These are phyloP conservation scores for Steinernema scapterisci DNA, from an alignment of 2,888 invertebrate species.

Conservation along the genomic window DNA sequence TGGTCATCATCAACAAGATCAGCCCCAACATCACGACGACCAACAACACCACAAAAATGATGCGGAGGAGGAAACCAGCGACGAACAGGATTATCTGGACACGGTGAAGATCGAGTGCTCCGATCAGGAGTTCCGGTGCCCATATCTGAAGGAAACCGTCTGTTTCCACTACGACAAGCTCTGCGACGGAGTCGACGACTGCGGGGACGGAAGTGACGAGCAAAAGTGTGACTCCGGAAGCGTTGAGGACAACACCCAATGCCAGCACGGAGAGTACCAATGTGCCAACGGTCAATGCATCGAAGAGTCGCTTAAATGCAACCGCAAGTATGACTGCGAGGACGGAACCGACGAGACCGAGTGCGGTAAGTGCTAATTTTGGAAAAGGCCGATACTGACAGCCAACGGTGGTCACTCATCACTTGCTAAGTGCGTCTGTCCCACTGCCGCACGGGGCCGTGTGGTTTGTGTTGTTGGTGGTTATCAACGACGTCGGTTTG, in stretches of 20 bases:
- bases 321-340: conserved; percentile 72
- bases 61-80: conserved; percentile 11
- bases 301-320: conserved; percentile 78
- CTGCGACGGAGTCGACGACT: conserved; percentile 75
- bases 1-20: conserved; percentile 14
- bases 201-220: conserved; percentile 76
- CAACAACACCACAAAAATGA: conserved; percentile 33
- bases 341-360: conserved; percentile 88
- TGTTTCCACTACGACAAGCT: conserved; percentile 83
- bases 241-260: conserved; percentile 43
- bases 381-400: background rate
- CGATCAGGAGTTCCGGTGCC: conserved; percentile 59
- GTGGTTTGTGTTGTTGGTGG: conserved; percentile 28
- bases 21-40: background rate
- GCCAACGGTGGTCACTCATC: conserved; percentile 1
- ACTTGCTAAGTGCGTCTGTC: background rate
- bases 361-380: conserved; percentile 75
- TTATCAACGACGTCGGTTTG: background rate
- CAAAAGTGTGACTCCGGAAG: conserved; percentile 70
- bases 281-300: conserved; percentile 89
- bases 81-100: no score
- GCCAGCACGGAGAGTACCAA: conserved; percentile 43
- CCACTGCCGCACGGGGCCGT: background rate
- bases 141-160: conserved; percentile 69
- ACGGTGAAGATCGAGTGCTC: conserved; percentile 42